Percentiles rank a stretch among this genome's conserved stretches.
Evolutionary conservation across 1,140 invertebrate species (phyloP).

Genomic region (Sminthurides bifidus): DNA sequence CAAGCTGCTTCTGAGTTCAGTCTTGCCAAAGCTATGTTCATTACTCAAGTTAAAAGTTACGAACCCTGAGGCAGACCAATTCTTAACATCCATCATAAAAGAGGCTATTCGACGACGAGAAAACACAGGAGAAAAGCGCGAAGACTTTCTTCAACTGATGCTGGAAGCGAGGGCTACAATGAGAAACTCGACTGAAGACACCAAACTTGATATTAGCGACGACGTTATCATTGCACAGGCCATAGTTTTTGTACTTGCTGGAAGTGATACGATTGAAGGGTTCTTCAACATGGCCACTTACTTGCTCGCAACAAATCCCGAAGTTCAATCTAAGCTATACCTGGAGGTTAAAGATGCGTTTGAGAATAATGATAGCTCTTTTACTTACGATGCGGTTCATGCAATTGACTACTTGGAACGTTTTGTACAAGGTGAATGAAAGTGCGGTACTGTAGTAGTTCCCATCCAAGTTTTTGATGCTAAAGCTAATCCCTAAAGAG

Average conservation of each 20-base stretch:
- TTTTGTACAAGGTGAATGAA: slow-evolving; percentile 9
- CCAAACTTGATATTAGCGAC: not conserved
- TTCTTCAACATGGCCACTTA: not conserved
- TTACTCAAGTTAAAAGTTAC: not conserved
- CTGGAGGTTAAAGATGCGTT: slow-evolving; percentile 9
- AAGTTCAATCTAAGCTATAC: slow-evolving; percentile 27
- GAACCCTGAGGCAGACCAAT: not conserved
- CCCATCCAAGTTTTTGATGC: no score
- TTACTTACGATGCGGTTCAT: slow-evolving; percentile 20
- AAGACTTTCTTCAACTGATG: slow-evolving; percentile 38
- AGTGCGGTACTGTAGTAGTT: no score
- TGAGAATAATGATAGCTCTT: slow-evolving; percentile 9
- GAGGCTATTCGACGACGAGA: not conserved
- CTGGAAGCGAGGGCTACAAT: slow-evolving; percentile 34
- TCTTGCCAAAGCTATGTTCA: no score
- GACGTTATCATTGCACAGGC: slow-evolving; percentile 11
- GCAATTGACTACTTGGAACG: slow-evolving; percentile 14
- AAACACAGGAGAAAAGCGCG: slow-evolving; percentile 8
- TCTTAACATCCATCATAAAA: not conserved
- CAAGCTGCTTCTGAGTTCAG: no score
- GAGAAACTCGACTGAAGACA: slow-evolving; percentile 7
- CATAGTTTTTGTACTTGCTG: slow-evolving; percentile 13
- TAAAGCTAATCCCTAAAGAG: no score
- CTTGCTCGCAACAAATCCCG: slow-evolving; percentile 37
- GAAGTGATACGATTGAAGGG: slow-evolving; percentile 1